These are phyloP conservation scores for Diprion similis DNA, from an alignment of 1,140 invertebrate species.

Conservation along the genomic window DNA sequence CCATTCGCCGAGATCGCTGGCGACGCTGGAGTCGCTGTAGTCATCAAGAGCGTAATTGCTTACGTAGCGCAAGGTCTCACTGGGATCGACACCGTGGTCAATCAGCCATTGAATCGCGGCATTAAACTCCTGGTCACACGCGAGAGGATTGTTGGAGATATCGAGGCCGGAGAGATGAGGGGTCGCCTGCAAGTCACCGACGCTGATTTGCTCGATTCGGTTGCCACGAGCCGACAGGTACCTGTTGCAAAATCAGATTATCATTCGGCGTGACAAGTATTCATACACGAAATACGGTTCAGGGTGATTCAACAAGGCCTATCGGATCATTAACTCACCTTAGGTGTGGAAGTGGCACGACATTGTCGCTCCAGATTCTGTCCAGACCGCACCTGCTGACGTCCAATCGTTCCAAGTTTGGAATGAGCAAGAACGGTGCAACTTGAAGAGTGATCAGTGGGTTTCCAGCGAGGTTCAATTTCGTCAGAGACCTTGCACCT, in stretches of 20 bases:
- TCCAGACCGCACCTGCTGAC: conserved; percentile 71
- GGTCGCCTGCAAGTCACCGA: conserved; percentile 54
- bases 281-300: neutral
- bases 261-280: neutral
- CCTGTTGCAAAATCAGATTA: conserved; percentile 30
- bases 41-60: conserved; percentile 29
- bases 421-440: conserved; percentile 68
- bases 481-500: conserved; percentile 64
- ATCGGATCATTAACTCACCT: conserved; percentile 30
- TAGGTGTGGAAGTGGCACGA: conserved; percentile 38
- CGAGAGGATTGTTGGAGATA: conserved; percentile 54
- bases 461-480: conserved; percentile 74
- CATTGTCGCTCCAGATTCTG: conserved; percentile 68
- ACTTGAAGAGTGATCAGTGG: conserved; percentile 70
- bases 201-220: conserved; percentile 46
- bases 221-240: conserved; percentile 52
- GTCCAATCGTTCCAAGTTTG: conserved; percentile 66
- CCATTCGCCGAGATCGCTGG: conserved; percentile 47
- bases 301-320: neutral
- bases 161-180: conserved; percentile 54
- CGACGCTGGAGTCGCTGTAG: conserved; percentile 28
- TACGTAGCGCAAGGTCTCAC: conserved; percentile 34
- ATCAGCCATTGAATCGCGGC: conserved; percentile 56
- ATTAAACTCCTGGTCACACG: conserved; percentile 56
- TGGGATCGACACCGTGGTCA: conserved; percentile 50